Evolutionary conservation across 2,888 invertebrate genomes (phyloP).

Genomic region (Pecten maximus): DNA sequence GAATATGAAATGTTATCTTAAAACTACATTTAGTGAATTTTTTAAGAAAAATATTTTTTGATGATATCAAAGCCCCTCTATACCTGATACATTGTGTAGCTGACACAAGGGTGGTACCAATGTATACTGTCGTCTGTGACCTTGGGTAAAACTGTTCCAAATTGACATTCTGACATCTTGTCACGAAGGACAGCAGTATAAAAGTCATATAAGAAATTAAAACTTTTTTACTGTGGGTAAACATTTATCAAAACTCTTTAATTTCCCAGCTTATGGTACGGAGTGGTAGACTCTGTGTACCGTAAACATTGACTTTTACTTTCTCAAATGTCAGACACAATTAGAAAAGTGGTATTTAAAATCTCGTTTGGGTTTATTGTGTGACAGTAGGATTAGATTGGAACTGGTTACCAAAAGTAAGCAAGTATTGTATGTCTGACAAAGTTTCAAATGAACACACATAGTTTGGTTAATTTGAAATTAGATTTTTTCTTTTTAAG

Average conservation of each 20-base stretch:
- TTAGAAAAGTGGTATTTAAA: background rate
- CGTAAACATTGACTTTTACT: background rate
- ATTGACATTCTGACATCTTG: background rate
- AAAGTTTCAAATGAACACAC: background rate
- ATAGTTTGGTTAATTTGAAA: background rate
- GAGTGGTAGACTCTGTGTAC: background rate
- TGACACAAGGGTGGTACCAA: background rate
- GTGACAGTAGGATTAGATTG: background rate
- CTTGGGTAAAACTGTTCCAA: background rate
- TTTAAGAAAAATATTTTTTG: background rate
- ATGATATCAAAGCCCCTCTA: background rate
- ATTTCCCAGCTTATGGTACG: background rate
- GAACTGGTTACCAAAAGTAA: background rate
- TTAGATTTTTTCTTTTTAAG: background rate
- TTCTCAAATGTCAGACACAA: background rate
- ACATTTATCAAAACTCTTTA: background rate
- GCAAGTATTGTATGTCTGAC: background rate
- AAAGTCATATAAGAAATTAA: background rate
- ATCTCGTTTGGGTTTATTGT: slow-evolving; percentile 2
- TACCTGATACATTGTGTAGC: background rate
- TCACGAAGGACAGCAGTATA: background rate
- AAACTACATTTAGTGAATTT: no score
- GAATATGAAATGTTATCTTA: background rate
- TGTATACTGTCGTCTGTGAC: background rate
- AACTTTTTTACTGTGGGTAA: background rate